These are phyloP conservation scores for Cynocephalus volans DNA, from an alignment of 2,113 vertebrate genomes.

Conservation along the genomic window DNA sequence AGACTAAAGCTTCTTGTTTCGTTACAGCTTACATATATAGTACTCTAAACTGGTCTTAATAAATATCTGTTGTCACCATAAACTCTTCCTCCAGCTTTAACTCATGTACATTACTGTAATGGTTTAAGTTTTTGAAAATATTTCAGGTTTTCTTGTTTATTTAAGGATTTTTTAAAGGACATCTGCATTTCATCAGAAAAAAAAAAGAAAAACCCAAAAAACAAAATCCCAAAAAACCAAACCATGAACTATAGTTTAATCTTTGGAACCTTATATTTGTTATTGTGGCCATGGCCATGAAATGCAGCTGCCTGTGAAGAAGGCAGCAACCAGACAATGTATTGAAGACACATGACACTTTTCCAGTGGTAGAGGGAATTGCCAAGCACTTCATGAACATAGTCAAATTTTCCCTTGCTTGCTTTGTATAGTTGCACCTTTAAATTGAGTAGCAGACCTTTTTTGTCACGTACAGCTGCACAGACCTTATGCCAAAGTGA, in stretches of 20 bases:
- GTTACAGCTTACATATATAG: background rate
- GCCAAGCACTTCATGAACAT: background rate
- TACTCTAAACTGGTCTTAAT: slow-evolving; percentile 21
- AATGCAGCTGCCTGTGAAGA: background rate
- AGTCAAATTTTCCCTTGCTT: background rate
- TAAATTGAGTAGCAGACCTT: background rate
- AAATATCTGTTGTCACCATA: background rate
- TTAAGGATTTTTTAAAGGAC: slow-evolving; percentile 38
- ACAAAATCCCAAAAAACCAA: background rate
- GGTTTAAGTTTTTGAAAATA: background rate
- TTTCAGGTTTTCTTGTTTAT: slow-evolving; percentile 15
- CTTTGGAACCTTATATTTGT: slow-evolving; percentile 27
- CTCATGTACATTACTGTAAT: slow-evolving; percentile 35
- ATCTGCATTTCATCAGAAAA: background rate
- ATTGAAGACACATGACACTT: background rate
- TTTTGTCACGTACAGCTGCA: background rate
- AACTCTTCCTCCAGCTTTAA: background rate
- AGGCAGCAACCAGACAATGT: background rate
- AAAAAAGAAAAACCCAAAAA: background rate
- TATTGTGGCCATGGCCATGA: background rate
- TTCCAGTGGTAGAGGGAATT: background rate
- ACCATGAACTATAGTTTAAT: background rate
- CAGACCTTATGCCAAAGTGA: slow-evolving; percentile 41
- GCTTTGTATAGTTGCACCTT: background rate
- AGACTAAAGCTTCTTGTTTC: background rate